Evolutionary conservation across 2,113 vertebrate genomes (phyloP).

Genomic region (Ceyx margarethae): DNA sequence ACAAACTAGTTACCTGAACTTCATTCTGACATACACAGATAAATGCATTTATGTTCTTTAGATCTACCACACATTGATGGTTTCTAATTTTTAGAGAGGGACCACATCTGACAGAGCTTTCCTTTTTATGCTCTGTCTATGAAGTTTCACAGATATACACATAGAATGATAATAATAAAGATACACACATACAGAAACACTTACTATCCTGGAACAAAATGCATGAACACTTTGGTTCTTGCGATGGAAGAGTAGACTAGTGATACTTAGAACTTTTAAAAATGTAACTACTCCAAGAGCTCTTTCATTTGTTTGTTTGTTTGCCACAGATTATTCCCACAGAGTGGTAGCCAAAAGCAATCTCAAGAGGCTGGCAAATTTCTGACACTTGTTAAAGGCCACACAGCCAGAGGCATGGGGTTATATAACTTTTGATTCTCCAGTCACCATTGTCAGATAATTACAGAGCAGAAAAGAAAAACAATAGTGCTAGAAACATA

Average conservation of each 20-base stretch:
- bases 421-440: neutral
- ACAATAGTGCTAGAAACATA: neutral
- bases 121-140: neutral
- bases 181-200: neutral
- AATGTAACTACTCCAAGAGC: neutral
- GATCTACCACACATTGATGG: neutral
- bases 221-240: neutral
- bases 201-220: neutral
- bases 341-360: neutral
- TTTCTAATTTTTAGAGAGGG: neutral
- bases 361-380: neutral
- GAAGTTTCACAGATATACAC: neutral
- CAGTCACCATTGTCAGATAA: neutral
- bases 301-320: neutral
- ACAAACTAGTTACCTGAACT: neutral
- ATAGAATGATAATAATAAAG: neutral
- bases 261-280: neutral
- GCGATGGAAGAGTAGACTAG: neutral
- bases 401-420: neutral
- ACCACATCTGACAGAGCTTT: neutral
- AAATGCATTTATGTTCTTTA: neutral
- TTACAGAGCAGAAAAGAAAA: neutral
- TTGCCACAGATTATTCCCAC: neutral
- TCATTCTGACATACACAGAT: neutral
- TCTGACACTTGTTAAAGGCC: neutral